A percentile compares a stretch with the other conserved stretches of the same genome.
Evolutionary conservation across 2,888 invertebrate species (phyloP).

Genomic region (Tyria jacobaeae): DNA sequence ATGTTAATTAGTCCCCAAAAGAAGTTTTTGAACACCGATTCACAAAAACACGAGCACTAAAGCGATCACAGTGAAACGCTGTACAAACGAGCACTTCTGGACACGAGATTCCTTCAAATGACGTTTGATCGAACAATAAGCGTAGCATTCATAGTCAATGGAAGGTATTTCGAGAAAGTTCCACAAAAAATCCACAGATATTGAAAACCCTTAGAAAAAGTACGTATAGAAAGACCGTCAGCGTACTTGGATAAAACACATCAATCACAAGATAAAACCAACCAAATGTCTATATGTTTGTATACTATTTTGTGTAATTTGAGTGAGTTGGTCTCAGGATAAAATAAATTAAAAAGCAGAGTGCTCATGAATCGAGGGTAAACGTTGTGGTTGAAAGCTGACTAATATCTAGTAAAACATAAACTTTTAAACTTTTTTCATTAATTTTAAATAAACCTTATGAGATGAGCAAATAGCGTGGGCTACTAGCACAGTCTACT

Average conservation of each 20-base stretch:
- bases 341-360: too few relatives aligned
- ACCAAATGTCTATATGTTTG: too few relatives aligned
- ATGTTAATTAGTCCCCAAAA: conserved; percentile 27
- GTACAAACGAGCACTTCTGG: conserved; percentile 23
- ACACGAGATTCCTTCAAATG: conserved; percentile 42
- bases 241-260: background rate
- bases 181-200: conserved; percentile 28
- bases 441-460: too few relatives aligned
- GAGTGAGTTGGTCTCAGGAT: too few relatives aligned
- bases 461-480: too few relatives aligned
- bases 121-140: conserved; percentile 46
- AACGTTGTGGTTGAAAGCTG: too few relatives aligned
- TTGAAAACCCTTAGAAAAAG: background rate
- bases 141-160: background rate
- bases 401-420: too few relatives aligned
- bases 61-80: conserved; percentile 36
- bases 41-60: conserved; percentile 50
- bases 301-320: too few relatives aligned
- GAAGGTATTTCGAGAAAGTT: conserved; percentile 59
- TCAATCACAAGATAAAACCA: too few relatives aligned
- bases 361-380: too few relatives aligned
- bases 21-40: conserved; percentile 53
- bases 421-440: too few relatives aligned
- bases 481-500: too few relatives aligned
- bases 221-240: background rate